Base-by-base conservation (phyloP, 2,888 invertebrate genomes). In the Dicranocentrus wangi region DNA sequence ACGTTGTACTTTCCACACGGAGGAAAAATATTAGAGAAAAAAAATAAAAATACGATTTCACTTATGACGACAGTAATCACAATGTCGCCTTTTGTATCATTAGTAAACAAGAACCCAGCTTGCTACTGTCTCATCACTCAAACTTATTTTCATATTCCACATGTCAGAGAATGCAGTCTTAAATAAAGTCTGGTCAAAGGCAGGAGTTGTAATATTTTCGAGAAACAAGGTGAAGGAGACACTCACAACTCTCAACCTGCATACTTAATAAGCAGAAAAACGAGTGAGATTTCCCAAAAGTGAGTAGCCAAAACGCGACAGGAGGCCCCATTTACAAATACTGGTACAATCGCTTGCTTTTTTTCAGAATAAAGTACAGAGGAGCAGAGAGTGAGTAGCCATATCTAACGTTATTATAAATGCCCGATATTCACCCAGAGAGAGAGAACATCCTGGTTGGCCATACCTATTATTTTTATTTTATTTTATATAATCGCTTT, bases 381-480 rank as follows among this genome's bases (percentile, higher is more conserved):
- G 32, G 32, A 21, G 23, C 21, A 13, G 21, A 19, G 28, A 25
- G 42, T 28, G 17, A 21, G 3, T n/a, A 63, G 28, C 42, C 63
- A 17, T 63, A 3, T 5, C 63, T 63, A 63, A 63, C 42, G 23
- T 8, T 10, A 63, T 63, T 63, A 63, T 63, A 19, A 63, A 63
- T 63, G 63, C 63, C 42, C 63, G 63, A 63, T 63, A 63, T 63
- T 63, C 63, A 42, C 42, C 28, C n/a, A n/a, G n/a, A 58, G 10
- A 60, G 28, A 27, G 60, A 42, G 63, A 63, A 79, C 79, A 79
- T 79, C 79, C 79, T 79, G 79, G 79, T 79, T 79, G 71, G 72
- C 72, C 79, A 60, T 66, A 55, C 79, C 79, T 79, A 66, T 32
- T 58, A 51, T 32, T 51, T 72, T 71, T 79, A 72, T 53, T 65